Base-by-base conservation (phyloP, 2,113 vertebrate species). In the Hippocampus guttulatus region DNA sequence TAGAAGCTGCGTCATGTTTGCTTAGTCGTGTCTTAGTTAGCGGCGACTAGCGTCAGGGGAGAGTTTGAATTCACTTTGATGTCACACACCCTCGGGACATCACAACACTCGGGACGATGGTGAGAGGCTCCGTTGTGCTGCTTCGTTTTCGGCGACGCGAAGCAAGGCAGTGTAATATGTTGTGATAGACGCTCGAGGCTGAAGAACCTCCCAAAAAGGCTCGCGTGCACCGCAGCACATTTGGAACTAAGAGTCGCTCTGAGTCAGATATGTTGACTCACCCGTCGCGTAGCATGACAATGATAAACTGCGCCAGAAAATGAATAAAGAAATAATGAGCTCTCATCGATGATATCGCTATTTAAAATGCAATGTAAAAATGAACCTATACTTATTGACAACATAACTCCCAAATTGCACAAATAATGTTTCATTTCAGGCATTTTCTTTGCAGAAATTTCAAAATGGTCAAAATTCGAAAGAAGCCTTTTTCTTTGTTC, bases 131-230 rank as follows among this genome's bases (percentile, higher is more conserved):
- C 61, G 10, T 69, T 27, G 14, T 25, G 55, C 70, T 74, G 75
- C 66, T 65, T 45, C n/a, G 15, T 64, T 74, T 75, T 18, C 77
- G 64, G 72, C n/a, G 69, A 67, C 62, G 75, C 70, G 78, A 81
- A 67, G 55, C 55, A 57, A 12, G 51, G 58, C 65, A 76, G 61
- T 47, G 45, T 82, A 54, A 87, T 77, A 71, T 75, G 81, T 76
- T 75, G 57, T 77, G 81, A 86, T 69, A 40, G 77, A 41, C 0
- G 64, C 79, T 82, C 18, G 14, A 51, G 69, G 83, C 66, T 30
- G 54, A 70, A 51, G 8, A 8, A 38, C 73, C 47, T 30, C 64
- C 51, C 68, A 64, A 76, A 71, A 68, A 57, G 40, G 21, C 21
- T 43, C 2, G 4, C 3, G 6, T 64, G 40, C 11, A 45, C 40